Evolutionary conservation across 1,140 invertebrate genomes (phyloP).

Genomic region (Homarus americanus): DNA sequence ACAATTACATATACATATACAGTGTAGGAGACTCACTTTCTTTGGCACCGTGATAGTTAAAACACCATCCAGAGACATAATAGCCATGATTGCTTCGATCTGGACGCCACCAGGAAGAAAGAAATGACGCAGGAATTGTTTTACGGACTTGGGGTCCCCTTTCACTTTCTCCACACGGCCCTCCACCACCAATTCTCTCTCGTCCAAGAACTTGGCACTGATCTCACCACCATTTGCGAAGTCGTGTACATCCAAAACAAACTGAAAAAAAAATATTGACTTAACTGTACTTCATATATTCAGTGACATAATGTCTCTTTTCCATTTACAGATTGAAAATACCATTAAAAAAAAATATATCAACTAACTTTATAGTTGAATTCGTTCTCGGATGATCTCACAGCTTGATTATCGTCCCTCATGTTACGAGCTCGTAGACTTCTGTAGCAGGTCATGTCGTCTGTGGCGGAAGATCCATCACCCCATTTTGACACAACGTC

Average conservation of each 20-base stretch:
- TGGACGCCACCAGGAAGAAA: conserved; percentile 83
- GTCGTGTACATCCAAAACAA: conserved; percentile 24
- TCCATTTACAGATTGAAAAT: too few relatives aligned
- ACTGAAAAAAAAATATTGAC: background rate
- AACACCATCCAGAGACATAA: conserved; percentile 86
- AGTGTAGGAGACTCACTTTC: conserved; percentile 1
- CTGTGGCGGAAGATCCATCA: background rate
- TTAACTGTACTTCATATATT: too few relatives aligned
- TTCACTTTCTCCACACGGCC: conserved; percentile 10
- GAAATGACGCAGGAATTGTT: conserved; percentile 87
- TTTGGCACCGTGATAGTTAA: conserved; percentile 83
- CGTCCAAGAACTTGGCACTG: conserved; percentile 19
- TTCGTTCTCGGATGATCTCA: too few relatives aligned
- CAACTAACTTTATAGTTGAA: too few relatives aligned
- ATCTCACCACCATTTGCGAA: conserved; percentile 2
- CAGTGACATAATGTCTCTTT: too few relatives aligned
- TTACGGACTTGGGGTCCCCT: conserved; percentile 75
- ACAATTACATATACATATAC: background rate
- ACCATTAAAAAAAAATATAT: too few relatives aligned
- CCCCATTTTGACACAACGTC: conserved; percentile 13
- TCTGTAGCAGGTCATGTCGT: conserved; percentile 12
- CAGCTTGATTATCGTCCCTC: background rate
- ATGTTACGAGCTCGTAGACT: conserved; percentile 15
- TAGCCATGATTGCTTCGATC: conserved; percentile 82
- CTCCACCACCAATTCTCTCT: conserved; percentile 37